These are phyloP conservation scores for Oreotrochilus melanogaster DNA, from an alignment of 2,113 vertebrate genomes.

Conservation along the genomic window DNA sequence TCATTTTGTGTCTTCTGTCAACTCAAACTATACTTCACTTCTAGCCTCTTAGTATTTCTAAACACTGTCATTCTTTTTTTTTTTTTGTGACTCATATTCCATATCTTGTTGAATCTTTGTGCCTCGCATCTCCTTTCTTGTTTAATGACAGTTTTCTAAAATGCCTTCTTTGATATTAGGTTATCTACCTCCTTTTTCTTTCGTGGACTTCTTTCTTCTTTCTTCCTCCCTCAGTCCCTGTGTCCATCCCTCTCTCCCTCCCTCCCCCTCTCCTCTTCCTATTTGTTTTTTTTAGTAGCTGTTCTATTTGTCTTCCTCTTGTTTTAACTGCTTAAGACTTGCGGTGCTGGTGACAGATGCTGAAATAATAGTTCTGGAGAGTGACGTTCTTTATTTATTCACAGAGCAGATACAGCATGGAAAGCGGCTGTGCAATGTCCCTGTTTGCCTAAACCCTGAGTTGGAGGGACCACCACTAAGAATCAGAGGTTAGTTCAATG, in stretches of 20 bases:
- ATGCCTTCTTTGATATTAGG: background rate
- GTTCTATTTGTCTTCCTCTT: background rate
- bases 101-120: background rate
- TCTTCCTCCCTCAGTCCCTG: background rate
- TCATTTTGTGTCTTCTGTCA: background rate
- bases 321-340: background rate
- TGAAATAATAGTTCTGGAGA: background rate
- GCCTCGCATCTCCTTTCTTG: conserved; percentile 22
- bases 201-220: background rate
- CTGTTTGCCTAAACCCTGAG: conserved; percentile 79
- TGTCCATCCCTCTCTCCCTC: rapidly evolving
- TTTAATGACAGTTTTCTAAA: background rate
- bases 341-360: background rate
- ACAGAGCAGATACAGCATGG: conserved; percentile 85
- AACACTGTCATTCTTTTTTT: background rate
- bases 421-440: conserved; percentile 80
- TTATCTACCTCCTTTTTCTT: background rate
- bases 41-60: background rate
- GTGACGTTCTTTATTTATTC: conserved; percentile 76
- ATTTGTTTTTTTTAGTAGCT: background rate
- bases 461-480: conserved; percentile 81
- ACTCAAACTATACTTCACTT: background rate
- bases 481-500: conserved; percentile 78
- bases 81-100: conserved; percentile 14
- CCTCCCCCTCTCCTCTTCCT: background rate